Conservation (phyloP, 2,113 vertebrate species). For the Nothocercus nigrocapillus region DNA sequence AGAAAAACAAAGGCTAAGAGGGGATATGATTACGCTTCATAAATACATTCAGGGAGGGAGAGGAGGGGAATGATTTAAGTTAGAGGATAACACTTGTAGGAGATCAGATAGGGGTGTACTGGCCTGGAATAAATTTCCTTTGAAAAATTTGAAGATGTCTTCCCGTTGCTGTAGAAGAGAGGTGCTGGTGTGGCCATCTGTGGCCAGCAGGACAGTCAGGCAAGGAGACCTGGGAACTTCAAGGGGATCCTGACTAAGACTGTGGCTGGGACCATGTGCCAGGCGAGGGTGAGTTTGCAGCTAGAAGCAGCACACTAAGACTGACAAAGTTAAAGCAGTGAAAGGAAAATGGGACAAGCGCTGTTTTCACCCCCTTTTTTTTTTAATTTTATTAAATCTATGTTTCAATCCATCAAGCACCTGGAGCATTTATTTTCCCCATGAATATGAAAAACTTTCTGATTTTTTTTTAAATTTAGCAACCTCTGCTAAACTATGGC, state of each 20-base stretch:
- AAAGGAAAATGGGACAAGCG: background rate
- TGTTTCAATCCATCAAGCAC: background rate
- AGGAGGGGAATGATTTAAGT: constrained; percentile 13
- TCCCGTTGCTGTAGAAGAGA: background rate
- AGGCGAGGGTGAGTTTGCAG: background rate
- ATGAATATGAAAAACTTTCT: background rate
- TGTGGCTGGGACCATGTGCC: rapidly evolving
- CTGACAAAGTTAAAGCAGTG: background rate
- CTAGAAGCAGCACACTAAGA: background rate
- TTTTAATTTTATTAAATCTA: background rate
- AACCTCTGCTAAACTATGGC: background rate
- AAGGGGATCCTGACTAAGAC: background rate
- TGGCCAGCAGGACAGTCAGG: background rate
- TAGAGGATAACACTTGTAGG: background rate
- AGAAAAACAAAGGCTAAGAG: constrained; percentile 70
- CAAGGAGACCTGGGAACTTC: rapidly evolving
- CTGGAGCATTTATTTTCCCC: background rate
- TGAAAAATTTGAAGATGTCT: background rate
- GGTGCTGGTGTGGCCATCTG: background rate
- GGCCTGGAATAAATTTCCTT: background rate
- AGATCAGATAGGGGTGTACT: background rate
- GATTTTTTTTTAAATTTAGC: background rate
- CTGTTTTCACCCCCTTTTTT: background rate
- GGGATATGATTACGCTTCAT: constrained; percentile 67
- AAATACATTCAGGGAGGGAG: constrained; percentile 42